A percentile compares a stretch with the other conserved stretches of the same genome.
phyloP scores from a whole-genome alignment of 2,888 invertebrate species.

The Cheilosia vulpina region DNA sequence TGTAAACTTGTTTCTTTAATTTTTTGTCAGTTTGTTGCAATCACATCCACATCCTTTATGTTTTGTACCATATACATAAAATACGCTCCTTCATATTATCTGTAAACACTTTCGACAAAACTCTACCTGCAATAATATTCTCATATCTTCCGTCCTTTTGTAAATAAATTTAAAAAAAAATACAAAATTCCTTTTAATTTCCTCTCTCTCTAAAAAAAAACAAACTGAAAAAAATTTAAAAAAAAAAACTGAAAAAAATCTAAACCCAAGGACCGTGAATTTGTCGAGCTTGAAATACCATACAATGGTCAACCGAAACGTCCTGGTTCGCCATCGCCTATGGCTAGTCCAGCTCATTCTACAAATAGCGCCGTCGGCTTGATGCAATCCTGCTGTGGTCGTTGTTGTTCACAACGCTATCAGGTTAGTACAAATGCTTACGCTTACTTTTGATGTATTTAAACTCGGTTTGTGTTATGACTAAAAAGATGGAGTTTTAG shows the following conservation, averaged over 20 bases:
- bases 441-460: constrained; percentile 45
- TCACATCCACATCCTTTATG: background rate
- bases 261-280: constrained; percentile 93
- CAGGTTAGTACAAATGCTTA: constrained; percentile 86
- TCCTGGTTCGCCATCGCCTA: constrained; percentile 94
- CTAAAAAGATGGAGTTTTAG: constrained; percentile 62
- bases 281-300: constrained; percentile 97
- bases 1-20: constrained; percentile 1
- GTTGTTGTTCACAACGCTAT: constrained; percentile 94
- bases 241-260: background rate
- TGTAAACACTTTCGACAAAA: constrained; percentile 5
- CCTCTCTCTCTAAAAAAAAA: background rate
- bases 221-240: background rate
- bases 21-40: constrained; percentile 15
- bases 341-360: constrained; percentile 94
- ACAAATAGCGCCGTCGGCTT: constrained; percentile 88
- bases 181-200: constrained; percentile 5
- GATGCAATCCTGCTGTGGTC: constrained; percentile 92
- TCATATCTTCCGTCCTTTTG: constrained; percentile 10
- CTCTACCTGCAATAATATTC: background rate
- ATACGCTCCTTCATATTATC: constrained; percentile 9
- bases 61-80: constrained; percentile 6
- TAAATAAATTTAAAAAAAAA: constrained; percentile 21
- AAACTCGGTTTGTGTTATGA: constrained; percentile 51
- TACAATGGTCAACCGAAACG: constrained; percentile 97